phyloP scores from a whole-genome alignment of 2,888 invertebrate species.

The Apamea epomidion region DNA sequence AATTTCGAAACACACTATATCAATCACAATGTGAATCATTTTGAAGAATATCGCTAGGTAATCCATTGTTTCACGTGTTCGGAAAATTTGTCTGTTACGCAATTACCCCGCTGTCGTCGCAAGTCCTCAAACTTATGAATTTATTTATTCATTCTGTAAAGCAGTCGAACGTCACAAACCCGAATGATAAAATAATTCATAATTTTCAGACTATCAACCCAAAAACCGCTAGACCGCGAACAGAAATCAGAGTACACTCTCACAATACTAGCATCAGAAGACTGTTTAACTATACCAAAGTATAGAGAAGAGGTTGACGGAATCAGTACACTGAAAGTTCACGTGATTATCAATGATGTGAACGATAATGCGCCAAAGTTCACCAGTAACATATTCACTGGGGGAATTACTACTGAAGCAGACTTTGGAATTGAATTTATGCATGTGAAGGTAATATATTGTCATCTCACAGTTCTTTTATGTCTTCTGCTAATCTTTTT shows the following conservation, averaged over 20 bases:
- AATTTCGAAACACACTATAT: no score
- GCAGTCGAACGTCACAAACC: not conserved
- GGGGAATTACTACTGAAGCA: slow-evolving; percentile 98
- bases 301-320: slow-evolving; percentile 91
- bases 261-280: slow-evolving; percentile 95
- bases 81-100: no score
- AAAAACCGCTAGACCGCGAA: slow-evolving; percentile 94
- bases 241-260: slow-evolving; percentile 92
- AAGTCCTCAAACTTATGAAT: not conserved
- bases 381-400: slow-evolving; percentile 95
- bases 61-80: no score
- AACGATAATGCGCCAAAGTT: slow-evolving; percentile 98
- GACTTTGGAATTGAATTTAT: slow-evolving; percentile 97
- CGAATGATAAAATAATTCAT: not conserved
- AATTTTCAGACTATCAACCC: slow-evolving; percentile 76
- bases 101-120: not conserved
- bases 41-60: no score
- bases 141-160: not conserved
- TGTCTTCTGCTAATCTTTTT: not conserved
- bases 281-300: slow-evolving; percentile 92
- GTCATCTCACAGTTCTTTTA: not conserved
- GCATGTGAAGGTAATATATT: slow-evolving; percentile 92
- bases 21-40: no score
- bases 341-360: slow-evolving; percentile 94
- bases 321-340: slow-evolving; percentile 93